A percentile compares a stretch with the other conserved stretches of the same genome.
phyloP scores from a whole-genome alignment of 2,113 vertebrate species.

The Narcine bancroftii region DNA sequence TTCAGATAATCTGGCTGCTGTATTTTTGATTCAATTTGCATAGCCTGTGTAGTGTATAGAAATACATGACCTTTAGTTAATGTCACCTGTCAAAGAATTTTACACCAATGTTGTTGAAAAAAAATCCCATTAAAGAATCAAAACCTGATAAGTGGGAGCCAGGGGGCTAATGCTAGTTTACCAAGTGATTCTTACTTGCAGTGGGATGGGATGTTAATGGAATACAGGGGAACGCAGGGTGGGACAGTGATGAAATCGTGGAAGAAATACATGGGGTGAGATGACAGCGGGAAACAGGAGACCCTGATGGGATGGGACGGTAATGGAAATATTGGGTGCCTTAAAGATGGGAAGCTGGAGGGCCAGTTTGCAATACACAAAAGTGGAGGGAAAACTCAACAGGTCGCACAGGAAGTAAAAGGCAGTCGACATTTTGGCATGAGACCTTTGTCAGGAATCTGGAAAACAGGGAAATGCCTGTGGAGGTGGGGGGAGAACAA shows the following conservation, averaged over 20 bases:
- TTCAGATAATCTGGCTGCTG: slow-evolving; percentile 68
- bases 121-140: slow-evolving; percentile 17
- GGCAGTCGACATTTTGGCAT: too few species aligned
- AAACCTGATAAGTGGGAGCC: background rate
- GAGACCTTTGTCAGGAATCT: too few species aligned
- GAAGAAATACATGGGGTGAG: background rate
- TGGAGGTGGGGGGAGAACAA: too few species aligned
- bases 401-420: too few species aligned
- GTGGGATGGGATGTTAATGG: background rate
- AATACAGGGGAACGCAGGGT: background rate
- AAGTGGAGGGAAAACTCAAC: too few species aligned
- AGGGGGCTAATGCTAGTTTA: background rate
- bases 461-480: too few species aligned
- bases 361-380: too few species aligned
- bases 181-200: background rate
- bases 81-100: slow-evolving; percentile 38
- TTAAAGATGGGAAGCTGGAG: background rate
- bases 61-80: slow-evolving; percentile 36
- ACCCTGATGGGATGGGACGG: background rate
- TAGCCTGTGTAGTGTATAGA: slow-evolving; percentile 59
- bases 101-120: slow-evolving; percentile 16
- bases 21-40: slow-evolving; percentile 73
- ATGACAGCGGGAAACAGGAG: background rate
- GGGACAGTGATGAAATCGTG: background rate
- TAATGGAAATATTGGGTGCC: background rate